These are phyloP conservation scores for Mus minutoides DNA, from an alignment of 2,797 vertebrate species.

Conservation along the genomic window DNA sequence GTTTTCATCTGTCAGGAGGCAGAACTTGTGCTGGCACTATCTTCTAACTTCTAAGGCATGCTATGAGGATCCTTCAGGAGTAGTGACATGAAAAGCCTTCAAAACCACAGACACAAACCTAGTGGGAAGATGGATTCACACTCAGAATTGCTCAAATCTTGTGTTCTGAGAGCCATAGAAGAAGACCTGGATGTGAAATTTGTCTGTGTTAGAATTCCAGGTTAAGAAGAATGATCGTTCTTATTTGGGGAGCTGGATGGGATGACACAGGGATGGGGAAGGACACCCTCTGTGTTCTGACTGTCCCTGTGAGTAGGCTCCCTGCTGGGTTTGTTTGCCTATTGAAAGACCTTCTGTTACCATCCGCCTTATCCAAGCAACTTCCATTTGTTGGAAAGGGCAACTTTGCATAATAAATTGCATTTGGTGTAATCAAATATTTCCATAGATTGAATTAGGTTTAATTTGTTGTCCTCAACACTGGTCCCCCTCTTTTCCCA, in stretches of 20 bases:
- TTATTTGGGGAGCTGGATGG: background rate
- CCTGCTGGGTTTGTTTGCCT: constrained; percentile 65
- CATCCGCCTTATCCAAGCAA: constrained; percentile 43
- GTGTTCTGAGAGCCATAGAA: background rate
- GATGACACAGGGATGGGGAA: background rate
- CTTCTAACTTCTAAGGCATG: background rate
- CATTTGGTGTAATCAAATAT: constrained; percentile 81
- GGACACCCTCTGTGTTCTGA: too few species aligned
- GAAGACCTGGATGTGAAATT: background rate
- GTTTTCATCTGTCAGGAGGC: background rate
- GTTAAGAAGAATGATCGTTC: background rate
- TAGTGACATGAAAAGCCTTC: background rate
- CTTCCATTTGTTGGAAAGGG: constrained; percentile 75
- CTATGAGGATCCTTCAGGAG: background rate
- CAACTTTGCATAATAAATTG: constrained; percentile 82
- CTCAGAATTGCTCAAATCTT: background rate
- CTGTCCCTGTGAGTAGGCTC: background rate
- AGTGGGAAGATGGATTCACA: background rate
- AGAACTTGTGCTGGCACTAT: background rate
- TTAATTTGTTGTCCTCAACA: constrained; percentile 77
- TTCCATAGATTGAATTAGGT: constrained; percentile 80
- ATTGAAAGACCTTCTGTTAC: constrained; percentile 48
- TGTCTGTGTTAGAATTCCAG: background rate
- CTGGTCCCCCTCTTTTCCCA: constrained; percentile 51
- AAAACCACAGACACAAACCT: background rate